Conservation (phyloP, 2,113 vertebrate species). For the Passer domesticus region DNA sequence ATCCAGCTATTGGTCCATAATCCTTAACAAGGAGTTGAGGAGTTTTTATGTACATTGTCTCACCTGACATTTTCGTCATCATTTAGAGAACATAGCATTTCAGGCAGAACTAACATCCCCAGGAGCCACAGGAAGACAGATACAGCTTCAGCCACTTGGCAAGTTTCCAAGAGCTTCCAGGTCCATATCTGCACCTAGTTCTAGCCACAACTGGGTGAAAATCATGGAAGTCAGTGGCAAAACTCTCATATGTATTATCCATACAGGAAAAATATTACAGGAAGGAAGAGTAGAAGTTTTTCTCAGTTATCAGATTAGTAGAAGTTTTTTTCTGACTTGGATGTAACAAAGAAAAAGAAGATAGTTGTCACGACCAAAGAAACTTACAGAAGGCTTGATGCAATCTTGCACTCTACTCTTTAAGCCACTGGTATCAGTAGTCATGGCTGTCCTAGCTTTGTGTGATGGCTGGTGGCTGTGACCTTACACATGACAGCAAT, state of each 20-base stretch:
- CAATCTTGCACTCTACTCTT: not conserved
- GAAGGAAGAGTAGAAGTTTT: not conserved
- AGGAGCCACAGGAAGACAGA: not conserved
- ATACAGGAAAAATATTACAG: not conserved
- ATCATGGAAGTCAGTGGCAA: not conserved
- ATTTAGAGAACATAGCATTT: not conserved
- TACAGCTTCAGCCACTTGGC: not conserved
- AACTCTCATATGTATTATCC: not conserved
- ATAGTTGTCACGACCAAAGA: not conserved
- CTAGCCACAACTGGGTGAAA: not conserved
- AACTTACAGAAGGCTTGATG: not conserved
- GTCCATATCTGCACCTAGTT: not conserved
- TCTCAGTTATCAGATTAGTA: not conserved
- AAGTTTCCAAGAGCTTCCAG: not conserved
- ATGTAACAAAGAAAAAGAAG: not conserved
- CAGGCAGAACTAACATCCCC: not conserved
- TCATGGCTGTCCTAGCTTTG: not conserved
- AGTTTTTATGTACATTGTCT: not conserved
- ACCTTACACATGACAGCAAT: not conserved
- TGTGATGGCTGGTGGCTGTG: not conserved
- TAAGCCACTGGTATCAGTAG: not conserved
- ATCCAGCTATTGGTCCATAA: not conserved
- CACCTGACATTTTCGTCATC: not conserved
- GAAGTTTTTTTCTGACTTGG: not conserved
- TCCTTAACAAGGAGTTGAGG: not conserved